Conservation (phyloP, 2,113 vertebrate genomes). For the Dinomys branickii region DNA sequence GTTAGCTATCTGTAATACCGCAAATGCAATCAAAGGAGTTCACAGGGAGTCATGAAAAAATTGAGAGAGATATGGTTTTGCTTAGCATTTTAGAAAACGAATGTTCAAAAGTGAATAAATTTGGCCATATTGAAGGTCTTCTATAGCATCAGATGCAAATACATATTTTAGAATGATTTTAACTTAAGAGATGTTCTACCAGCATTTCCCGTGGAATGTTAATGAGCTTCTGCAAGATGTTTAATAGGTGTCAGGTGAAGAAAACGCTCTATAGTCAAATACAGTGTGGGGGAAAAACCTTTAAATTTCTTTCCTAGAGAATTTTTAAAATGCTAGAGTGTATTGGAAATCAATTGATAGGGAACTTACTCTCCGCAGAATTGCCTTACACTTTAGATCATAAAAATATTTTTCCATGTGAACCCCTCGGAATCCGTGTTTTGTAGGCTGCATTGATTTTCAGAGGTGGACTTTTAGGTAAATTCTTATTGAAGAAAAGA, state of each 20-base stretch:
- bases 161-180: slow-evolving; percentile 37
- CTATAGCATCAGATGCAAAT: not conserved
- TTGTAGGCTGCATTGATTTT: slow-evolving; percentile 2
- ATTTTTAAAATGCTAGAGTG: slow-evolving; percentile 44
- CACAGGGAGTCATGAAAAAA: not conserved
- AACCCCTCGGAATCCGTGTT: slow-evolving; percentile 7
- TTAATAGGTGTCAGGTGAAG: not conserved
- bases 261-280: slow-evolving; percentile 30
- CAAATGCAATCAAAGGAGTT: not conserved
- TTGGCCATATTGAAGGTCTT: not conserved
- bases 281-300: not conserved
- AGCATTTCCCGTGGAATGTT: not conserved
- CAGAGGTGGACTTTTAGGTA: not conserved
- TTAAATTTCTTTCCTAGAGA: slow-evolving; percentile 5
- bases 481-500: slow-evolving; percentile 27
- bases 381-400: slow-evolving; percentile 46
- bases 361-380: not conserved
- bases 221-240: not conserved
- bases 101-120: not conserved
- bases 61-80: not conserved
- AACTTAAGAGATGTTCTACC: not conserved
- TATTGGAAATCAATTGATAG: not conserved
- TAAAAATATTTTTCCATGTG: slow-evolving; percentile 3
- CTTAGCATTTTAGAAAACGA: slow-evolving; percentile 9
- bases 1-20: not conserved